These are phyloP conservation scores for Rhinoderma darwinii DNA, from an alignment of 2,113 vertebrate genomes.

Conservation along the genomic window DNA sequence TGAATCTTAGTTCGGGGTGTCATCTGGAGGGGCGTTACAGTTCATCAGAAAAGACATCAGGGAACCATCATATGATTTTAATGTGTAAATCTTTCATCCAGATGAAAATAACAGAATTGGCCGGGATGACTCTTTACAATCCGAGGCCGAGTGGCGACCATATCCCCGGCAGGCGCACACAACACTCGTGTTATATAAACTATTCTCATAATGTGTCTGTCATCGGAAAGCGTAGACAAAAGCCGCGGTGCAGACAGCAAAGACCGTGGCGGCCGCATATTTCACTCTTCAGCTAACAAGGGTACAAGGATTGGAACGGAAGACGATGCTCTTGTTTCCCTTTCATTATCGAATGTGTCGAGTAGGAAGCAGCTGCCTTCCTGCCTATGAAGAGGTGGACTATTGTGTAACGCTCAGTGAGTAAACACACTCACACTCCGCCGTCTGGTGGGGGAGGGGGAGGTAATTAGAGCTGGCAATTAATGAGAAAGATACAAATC, in stretches of 20 bases:
- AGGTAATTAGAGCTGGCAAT: constrained; percentile 9
- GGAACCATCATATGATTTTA: background rate
- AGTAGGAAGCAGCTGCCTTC: constrained; percentile 59
- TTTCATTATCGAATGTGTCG: constrained; percentile 49
- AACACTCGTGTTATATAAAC: constrained; percentile 50
- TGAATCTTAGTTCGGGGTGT: background rate
- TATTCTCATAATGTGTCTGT: constrained; percentile 47
- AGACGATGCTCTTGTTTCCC: constrained; percentile 45
- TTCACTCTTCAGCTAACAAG: constrained; percentile 47
- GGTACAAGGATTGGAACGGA: constrained; percentile 49
- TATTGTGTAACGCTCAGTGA: constrained; percentile 37
- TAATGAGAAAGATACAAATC: background rate
- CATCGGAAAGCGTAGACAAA: constrained; percentile 35
- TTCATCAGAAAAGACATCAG: constrained; percentile 9
- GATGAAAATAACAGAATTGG: constrained; percentile 27
- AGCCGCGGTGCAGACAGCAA: constrained; percentile 54
- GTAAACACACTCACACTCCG: constrained; percentile 55
- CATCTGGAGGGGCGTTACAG: background rate
- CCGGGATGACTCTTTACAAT: background rate
- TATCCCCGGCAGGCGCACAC: constrained; percentile 35
- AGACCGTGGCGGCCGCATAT: constrained; percentile 40
- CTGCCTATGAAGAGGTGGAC: constrained; percentile 50
- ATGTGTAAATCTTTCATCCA: constrained; percentile 48
- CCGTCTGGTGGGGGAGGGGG: background rate
- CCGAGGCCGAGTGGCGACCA: background rate